Conservation (phyloP, 1,140 invertebrate species). For the Thaumetopoea pityocampa region DNA sequence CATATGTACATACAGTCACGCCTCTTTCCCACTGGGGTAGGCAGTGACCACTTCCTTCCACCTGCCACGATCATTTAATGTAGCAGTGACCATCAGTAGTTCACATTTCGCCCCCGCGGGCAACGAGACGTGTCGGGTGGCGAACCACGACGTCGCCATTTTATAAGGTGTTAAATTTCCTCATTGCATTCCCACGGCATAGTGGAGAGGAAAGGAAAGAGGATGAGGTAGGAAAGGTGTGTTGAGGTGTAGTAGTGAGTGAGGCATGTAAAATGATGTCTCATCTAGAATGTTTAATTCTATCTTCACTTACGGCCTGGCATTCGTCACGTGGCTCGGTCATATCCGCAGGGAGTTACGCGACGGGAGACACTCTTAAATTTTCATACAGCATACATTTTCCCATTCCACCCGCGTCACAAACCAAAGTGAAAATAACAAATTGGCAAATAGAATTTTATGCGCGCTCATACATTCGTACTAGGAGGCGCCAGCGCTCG, state of each 20-base stretch:
- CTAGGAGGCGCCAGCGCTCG: slow-evolving; percentile 1
- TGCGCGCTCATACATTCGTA: slow-evolving; percentile 7
- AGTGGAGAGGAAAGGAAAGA: no score
- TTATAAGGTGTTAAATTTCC: no score
- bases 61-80: no score
- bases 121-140: no score
- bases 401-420: slow-evolving; percentile 1
- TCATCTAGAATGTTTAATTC: slow-evolving; percentile 3
- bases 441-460: slow-evolving; percentile 22
- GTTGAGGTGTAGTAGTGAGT: neutral
- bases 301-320: slow-evolving; percentile 18
- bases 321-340: slow-evolving; percentile 48
- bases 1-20: no score
- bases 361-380: slow-evolving; percentile 47
- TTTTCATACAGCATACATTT: slow-evolving; percentile 37
- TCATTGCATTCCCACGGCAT: no score
- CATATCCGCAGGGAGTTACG: slow-evolving; percentile 41
- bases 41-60: no score
- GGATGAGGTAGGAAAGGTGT: no score
- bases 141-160: no score
- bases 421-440: slow-evolving; percentile 17
- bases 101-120: no score
- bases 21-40: no score
- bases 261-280: slow-evolving; percentile 1
- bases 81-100: no score